Base-by-base conservation (phyloP, 2,797 vertebrate genomes). In the Podarcis siculus region DNA sequence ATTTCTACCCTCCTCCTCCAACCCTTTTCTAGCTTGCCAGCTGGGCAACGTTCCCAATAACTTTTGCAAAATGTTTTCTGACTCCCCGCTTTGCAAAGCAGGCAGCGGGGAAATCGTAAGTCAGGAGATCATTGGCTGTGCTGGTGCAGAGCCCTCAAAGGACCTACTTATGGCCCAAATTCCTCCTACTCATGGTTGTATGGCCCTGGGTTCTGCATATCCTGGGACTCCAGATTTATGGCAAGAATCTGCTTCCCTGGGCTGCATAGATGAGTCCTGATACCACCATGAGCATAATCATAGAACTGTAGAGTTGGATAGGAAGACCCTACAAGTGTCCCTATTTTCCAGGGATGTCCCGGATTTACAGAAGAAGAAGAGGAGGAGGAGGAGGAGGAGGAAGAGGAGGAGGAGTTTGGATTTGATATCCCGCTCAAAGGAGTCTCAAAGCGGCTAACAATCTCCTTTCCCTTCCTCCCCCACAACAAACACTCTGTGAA, bases 1-100 rank as follows among this genome's bases (percentile, higher is more conserved):
- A 92, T 35, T 58, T 17, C 42, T 75, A 67, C 71, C 76, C 67
- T 45, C 5, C 21, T n/a, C 76, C 86, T 49, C 2, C 17, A 27
- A 17, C 49, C 32, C 30, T 72, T 88, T 86, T 71, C 30, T 1
- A 84, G 30, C 13, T 72, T 86, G 67, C 55, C 32, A 39, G 23
- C 79, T 35, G 79, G 66, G 69, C 80, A 82, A 73, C 66, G 49
- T 72, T 86, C 78, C 79, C 83, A 72, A n/a, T 79, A 89, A 83
- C 72, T 82, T 72, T 67, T 87, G 12, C 3, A 25, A 21, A 92
- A 49, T 58, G 79, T 90, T 67, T 83, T 80, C 83, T 86, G n/a
- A 84, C n/a, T 32, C 42, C 71, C 4, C 23, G 6, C 23, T 19
- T 58, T 55, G 23, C 78, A 89, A 66, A 75, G 69, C 13, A 66